Conservation (phyloP, 2,888 invertebrate species). For the Orchesellides sinensis region DNA sequence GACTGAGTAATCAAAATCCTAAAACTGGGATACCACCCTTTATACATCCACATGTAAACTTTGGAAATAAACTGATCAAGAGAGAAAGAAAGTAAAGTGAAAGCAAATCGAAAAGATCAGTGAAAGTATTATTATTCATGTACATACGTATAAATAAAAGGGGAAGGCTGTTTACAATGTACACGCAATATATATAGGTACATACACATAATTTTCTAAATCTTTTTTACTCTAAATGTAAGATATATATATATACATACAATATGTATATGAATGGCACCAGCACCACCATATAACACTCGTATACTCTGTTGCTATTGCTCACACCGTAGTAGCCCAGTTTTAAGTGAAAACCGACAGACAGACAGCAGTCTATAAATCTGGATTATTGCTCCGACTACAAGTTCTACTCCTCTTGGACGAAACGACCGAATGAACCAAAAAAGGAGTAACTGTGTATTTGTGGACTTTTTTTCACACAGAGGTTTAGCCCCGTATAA, state of each 20-base stretch:
- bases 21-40: not conserved
- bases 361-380: slow-evolving; percentile 56
- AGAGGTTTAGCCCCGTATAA: too few relatives aligned
- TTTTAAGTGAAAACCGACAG: slow-evolving; percentile 27
- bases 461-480: not conserved
- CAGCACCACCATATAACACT: too few relatives aligned
- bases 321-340: not conserved
- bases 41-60: not conserved
- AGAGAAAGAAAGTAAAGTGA: not conserved
- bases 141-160: not conserved
- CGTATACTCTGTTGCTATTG: not conserved
- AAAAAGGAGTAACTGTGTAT: not conserved
- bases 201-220: slow-evolving; percentile 7
- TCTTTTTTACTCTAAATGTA: too few relatives aligned
- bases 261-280: not conserved
- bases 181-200: not conserved
- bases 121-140: too few relatives aligned
- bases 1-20: slow-evolving; percentile 42
- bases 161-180: not conserved
- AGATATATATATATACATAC: too few relatives aligned
- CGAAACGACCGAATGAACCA: not conserved
- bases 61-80: not conserved
- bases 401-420: slow-evolving; percentile 16
- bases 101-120: not conserved
- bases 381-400: slow-evolving; percentile 52